Conservation (phyloP, 2,888 invertebrate species). For the Rhodophaea formosa region DNA sequence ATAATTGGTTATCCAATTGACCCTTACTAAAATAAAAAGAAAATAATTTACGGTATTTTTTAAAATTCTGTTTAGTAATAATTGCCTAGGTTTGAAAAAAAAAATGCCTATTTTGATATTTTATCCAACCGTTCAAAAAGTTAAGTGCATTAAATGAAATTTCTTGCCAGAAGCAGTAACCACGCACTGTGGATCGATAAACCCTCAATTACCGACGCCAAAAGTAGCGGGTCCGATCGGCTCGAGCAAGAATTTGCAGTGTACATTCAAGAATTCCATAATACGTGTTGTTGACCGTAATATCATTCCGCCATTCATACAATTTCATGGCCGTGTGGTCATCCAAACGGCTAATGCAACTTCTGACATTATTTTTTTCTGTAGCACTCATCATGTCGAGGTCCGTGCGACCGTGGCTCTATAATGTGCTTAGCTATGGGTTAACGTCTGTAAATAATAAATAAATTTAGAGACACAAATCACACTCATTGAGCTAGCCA, state of each 20-base stretch:
- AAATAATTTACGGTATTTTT: neutral
- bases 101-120: too few relatives aligned
- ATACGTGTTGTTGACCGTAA: conserved; percentile 13
- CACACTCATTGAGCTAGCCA: too few relatives aligned
- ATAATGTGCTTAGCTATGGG: conserved; percentile 6
- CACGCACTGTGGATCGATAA: neutral
- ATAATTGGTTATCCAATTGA: neutral
- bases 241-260: conserved; percentile 1
- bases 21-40: too few relatives aligned
- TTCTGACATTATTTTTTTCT: conserved; percentile 23
- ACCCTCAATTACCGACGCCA: neutral
- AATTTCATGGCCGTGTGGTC: conserved; percentile 35
- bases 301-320: conserved; percentile 29
- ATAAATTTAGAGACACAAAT: too few relatives aligned
- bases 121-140: too few relatives aligned
- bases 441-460: neutral
- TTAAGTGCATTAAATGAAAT: too few relatives aligned
- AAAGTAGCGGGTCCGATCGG: neutral
- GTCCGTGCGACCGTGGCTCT: neutral
- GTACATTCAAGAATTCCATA: conserved; percentile 7
- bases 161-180: too few relatives aligned
- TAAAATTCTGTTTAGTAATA: neutral
- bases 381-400: conserved; percentile 8
- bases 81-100: too few relatives aligned
- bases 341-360: conserved; percentile 22